Percentiles rank a stretch among this genome's conserved stretches.
These are phyloP conservation scores for Athene cunicularia DNA, from an alignment of 2,113 vertebrate species.

Conservation along the genomic window DNA sequence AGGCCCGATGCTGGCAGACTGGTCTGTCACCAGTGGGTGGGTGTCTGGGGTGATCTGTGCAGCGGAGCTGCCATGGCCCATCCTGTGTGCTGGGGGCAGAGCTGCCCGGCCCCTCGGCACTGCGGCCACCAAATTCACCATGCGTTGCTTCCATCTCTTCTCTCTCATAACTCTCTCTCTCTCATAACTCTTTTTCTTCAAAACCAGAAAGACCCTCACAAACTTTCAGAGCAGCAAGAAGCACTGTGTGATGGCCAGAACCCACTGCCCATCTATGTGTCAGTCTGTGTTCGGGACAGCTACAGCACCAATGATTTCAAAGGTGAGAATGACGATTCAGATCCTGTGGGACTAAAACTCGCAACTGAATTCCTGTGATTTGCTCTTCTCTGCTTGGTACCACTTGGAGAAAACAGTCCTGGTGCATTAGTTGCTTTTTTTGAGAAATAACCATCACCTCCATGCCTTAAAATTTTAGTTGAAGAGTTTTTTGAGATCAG, in stretches of 20 bases:
- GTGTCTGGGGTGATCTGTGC: no score
- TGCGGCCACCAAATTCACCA: accelerated
- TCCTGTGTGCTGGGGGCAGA: accelerated
- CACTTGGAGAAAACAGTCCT: background rate
- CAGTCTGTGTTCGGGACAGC: conserved; percentile 64
- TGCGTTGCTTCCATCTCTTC: accelerated
- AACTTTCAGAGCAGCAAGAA: conserved; percentile 78
- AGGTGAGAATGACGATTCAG: conserved; percentile 60
- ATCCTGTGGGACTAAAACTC: background rate
- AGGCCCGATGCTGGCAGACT: background rate
- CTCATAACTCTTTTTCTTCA: background rate
- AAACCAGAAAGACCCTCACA: conserved; percentile 75
- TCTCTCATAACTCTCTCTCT: accelerated
- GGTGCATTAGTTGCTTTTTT: background rate
- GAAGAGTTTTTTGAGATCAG: background rate
- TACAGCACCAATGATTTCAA: conserved; percentile 76
- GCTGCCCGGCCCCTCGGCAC: accelerated
- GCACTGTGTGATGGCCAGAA: conserved; percentile 76
- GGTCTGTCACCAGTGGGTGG: accelerated
- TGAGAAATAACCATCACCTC: background rate
- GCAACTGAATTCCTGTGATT: background rate
- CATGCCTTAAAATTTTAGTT: background rate
- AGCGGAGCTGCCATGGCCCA: accelerated
- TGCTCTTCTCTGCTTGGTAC: background rate
- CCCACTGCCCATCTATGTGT: conserved; percentile 80